These are phyloP conservation scores for Irena cyanogastra DNA, from an alignment of 2,113 vertebrate genomes.

Conservation along the genomic window DNA sequence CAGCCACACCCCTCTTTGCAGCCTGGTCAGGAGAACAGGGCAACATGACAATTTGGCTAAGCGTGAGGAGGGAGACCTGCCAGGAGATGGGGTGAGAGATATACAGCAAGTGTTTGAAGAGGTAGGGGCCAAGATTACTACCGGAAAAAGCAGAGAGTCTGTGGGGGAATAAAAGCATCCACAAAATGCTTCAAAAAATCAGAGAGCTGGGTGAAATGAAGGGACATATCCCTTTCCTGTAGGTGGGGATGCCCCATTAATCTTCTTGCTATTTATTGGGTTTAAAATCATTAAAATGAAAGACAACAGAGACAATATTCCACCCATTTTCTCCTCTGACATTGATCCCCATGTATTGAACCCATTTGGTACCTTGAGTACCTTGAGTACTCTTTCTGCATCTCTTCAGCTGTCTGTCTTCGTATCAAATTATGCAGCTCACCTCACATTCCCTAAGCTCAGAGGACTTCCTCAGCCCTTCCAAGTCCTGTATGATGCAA, in stretches of 20 bases:
- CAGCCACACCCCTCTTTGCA: neutral
- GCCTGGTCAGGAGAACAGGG: neutral
- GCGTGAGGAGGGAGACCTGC: rapidly evolving
- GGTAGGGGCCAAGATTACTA: neutral
- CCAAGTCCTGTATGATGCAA: slow-evolving; percentile 29
- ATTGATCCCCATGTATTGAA: neutral
- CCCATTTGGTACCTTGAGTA: neutral
- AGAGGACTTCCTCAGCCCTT: neutral
- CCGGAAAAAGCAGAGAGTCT: neutral
- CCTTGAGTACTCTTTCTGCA: neutral
- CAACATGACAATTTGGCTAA: neutral
- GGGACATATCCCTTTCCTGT: neutral
- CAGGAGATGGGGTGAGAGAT: neutral
- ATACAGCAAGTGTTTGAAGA: neutral
- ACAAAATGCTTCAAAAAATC: neutral
- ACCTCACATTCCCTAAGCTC: neutral
- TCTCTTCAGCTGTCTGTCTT: neutral
- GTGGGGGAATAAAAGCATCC: neutral
- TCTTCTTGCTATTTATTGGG: neutral
- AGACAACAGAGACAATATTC: neutral
- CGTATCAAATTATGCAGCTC: neutral
- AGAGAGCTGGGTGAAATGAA: neutral
- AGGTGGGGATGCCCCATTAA: neutral
- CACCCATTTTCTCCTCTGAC: neutral
- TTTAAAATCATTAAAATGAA: neutral